phyloP scores from a whole-genome alignment of 2,888 invertebrate genomes.

The Ichneumon xanthorius region DNA sequence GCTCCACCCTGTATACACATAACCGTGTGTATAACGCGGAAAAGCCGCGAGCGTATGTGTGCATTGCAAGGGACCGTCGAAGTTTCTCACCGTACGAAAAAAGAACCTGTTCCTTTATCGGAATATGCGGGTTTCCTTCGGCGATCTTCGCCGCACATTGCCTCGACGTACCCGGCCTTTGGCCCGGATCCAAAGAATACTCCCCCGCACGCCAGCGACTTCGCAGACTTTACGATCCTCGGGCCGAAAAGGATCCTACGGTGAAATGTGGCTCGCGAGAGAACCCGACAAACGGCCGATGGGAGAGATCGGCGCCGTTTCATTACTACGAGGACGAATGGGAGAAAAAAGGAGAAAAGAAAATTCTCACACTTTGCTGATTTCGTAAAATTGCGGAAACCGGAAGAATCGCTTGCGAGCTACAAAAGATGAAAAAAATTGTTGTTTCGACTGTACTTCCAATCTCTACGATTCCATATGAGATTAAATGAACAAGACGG shows the following conservation, averaged over 20 bases:
- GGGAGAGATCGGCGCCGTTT: slow-evolving; percentile 18
- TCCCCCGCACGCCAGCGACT: slow-evolving; percentile 19
- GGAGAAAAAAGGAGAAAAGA: not conserved
- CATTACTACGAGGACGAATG: slow-evolving; percentile 19
- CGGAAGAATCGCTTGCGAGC: slow-evolving; percentile 16
- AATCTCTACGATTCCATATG: too few relatives aligned
- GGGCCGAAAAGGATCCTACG: slow-evolving; percentile 45
- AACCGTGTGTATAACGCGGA: not conserved
- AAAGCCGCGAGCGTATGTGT: not conserved
- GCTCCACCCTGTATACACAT: not conserved
- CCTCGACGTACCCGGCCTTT: slow-evolving; percentile 53
- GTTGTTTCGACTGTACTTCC: too few relatives aligned
- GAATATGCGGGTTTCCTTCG: slow-evolving; percentile 68
- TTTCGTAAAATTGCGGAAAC: not conserved
- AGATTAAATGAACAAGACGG: too few relatives aligned
- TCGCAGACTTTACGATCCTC: slow-evolving; percentile 64
- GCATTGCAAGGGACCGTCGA: not conserved
- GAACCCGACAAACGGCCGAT: slow-evolving; percentile 54
- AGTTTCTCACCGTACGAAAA: slow-evolving; percentile 20
- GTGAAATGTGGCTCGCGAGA: slow-evolving; percentile 63
- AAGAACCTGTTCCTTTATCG: slow-evolving; percentile 54
- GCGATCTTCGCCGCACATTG: slow-evolving; percentile 64
- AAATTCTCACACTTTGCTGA: slow-evolving; percentile 39
- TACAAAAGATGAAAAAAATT: too few relatives aligned
- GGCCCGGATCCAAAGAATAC: slow-evolving; percentile 69